Evolutionary conservation across 2,888 invertebrate genomes (phyloP).

Genomic region (Apomyelois bistriatella): DNA sequence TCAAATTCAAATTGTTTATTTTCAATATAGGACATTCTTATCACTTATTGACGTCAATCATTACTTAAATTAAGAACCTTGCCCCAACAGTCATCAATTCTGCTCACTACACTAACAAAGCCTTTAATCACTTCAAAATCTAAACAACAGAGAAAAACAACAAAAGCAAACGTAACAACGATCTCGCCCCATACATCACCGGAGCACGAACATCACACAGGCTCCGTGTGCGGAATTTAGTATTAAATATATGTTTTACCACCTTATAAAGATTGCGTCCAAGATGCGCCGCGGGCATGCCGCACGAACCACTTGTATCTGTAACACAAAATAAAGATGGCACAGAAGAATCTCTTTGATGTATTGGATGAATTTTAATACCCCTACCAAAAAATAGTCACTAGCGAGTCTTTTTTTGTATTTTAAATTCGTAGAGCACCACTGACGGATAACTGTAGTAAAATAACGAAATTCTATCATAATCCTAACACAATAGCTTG

Average conservation of each 20-base stretch:
- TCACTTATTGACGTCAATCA: too few relatives aligned
- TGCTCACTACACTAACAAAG: not conserved
- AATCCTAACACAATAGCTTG: too few relatives aligned
- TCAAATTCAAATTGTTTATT: too few relatives aligned
- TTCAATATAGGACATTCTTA: too few relatives aligned
- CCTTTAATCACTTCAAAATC: not conserved
- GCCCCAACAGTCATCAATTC: not conserved
- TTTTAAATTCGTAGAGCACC: too few relatives aligned
- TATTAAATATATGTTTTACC: slow-evolving; percentile 80
- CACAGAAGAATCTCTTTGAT: not conserved
- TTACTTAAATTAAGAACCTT: too few relatives aligned
- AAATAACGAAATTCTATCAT: too few relatives aligned
- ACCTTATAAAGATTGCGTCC: slow-evolving; percentile 76
- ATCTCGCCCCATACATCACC: slow-evolving; percentile 1
- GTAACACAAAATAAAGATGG: slow-evolving; percentile 10
- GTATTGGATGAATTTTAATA: too few relatives aligned
- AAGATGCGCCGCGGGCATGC: slow-evolving; percentile 63
- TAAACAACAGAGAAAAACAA: not conserved
- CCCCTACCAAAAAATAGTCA: too few relatives aligned
- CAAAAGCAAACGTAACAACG: not conserved
- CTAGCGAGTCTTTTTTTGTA: too few relatives aligned
- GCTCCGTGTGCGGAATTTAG: slow-evolving; percentile 64
- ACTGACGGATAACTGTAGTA: too few relatives aligned
- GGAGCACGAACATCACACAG: slow-evolving; percentile 34
- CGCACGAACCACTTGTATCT: slow-evolving; percentile 62